These are phyloP conservation scores for Microtus montanus DNA, from an alignment of 2,113 vertebrate genomes.

Conservation along the genomic window DNA sequence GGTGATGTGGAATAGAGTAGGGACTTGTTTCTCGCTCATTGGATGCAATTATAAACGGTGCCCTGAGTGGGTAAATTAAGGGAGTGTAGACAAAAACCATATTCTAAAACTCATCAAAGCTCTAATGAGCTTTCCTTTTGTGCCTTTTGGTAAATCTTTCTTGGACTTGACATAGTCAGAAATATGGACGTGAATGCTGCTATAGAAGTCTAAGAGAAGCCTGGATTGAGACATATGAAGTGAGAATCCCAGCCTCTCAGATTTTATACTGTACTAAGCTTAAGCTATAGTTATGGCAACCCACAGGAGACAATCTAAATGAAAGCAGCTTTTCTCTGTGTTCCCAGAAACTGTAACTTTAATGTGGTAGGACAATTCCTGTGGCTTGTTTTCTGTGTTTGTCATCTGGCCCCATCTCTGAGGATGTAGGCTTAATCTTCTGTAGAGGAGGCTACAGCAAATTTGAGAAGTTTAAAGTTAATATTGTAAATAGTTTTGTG, in stretches of 20 bases:
- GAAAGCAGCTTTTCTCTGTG: too few relatives aligned
- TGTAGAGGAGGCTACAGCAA: neutral
- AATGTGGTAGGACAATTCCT: neutral
- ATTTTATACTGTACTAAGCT: neutral
- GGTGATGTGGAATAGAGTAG: neutral
- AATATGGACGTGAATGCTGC: neutral
- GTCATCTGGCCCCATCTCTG: accelerated
- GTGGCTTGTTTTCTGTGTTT: neutral
- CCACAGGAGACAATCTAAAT: neutral
- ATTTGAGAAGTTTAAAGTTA: neutral
- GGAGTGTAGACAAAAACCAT: neutral
- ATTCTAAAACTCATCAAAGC: neutral
- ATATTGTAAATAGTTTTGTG: neutral
- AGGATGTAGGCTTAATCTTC: neutral
- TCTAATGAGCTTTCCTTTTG: neutral
- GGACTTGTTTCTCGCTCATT: neutral
- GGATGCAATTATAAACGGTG: neutral
- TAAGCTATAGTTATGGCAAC: neutral
- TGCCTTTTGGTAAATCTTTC: neutral
- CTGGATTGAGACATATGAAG: neutral
- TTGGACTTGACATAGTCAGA: neutral
- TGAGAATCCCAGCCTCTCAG: neutral
- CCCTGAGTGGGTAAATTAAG: neutral
- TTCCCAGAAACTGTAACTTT: neutral
- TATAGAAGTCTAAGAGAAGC: neutral